These are phyloP conservation scores for Streblospio benedicti DNA, from an alignment of 1,140 invertebrate species.

Conservation along the genomic window DNA sequence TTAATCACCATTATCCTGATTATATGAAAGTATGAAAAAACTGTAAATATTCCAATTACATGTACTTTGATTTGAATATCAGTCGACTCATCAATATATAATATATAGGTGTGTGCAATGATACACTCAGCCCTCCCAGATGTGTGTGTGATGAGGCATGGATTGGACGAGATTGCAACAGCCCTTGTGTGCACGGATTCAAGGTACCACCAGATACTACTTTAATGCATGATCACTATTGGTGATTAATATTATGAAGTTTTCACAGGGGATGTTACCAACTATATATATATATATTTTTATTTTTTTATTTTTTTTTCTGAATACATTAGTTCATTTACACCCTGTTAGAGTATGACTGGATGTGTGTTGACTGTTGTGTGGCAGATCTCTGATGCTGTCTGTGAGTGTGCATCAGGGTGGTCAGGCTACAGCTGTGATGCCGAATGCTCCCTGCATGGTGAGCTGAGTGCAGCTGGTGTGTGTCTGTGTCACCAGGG, in stretches of 20 bases:
- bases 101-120: constrained; percentile 4
- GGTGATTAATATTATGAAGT: too few relatives aligned
- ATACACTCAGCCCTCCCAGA: constrained; percentile 7
- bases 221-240: too few relatives aligned
- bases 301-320: too few relatives aligned
- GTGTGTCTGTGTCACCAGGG: constrained; percentile 27
- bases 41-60: too few relatives aligned
- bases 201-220: constrained; percentile 25
- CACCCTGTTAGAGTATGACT: too few relatives aligned
- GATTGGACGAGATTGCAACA: constrained; percentile 26
- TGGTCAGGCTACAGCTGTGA: constrained; percentile 33
- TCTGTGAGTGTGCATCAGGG: constrained; percentile 30
- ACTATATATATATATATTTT: too few relatives aligned
- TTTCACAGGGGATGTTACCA: too few relatives aligned
- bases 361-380: too few relatives aligned
- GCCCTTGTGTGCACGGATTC: constrained; percentile 26
- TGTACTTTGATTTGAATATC: background rate
- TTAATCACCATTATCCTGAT: too few relatives aligned
- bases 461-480: constrained; percentile 20
- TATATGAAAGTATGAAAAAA: too few relatives aligned
- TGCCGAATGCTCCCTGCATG: constrained; percentile 29
- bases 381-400: too few relatives aligned
- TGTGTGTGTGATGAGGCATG: constrained; percentile 20
- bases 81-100: background rate
- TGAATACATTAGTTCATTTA: too few relatives aligned